A percentile compares a stretch with the other conserved stretches of the same genome.
Conservation (phyloP, 2,797 vertebrate species). For the Nasua narica region DNA sequence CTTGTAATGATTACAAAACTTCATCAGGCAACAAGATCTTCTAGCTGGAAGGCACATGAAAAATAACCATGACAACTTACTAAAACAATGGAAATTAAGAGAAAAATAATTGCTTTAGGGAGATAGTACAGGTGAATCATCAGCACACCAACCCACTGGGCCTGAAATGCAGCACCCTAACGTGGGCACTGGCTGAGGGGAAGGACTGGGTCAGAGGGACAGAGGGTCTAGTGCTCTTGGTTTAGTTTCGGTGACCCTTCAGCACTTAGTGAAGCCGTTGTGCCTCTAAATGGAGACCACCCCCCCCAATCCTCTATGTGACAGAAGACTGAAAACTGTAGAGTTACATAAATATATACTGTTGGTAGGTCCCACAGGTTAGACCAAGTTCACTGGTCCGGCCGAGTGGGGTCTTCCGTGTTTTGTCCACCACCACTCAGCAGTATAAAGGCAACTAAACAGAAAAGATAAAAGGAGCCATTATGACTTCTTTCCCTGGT, state of each 20-base stretch:
- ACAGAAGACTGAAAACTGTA: background rate
- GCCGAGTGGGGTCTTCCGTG: background rate
- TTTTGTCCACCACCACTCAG: background rate
- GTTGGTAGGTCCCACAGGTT: background rate
- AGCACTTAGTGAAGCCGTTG: background rate
- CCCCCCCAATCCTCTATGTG: background rate
- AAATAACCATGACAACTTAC: background rate
- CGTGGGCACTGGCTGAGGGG: rapidly evolving
- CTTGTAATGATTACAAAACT: background rate
- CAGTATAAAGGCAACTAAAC: background rate
- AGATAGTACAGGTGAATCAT: background rate
- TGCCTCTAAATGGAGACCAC: background rate
- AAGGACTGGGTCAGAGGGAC: background rate
- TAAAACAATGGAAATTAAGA: background rate
- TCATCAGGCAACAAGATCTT: slow-evolving; percentile 40
- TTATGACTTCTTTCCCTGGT: slow-evolving; percentile 57
- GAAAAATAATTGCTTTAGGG: background rate
- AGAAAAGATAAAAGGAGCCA: background rate
- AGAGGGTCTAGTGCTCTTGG: background rate
- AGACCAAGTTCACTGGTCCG: background rate
- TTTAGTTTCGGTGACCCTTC: background rate
- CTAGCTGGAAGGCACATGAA: slow-evolving; percentile 23
- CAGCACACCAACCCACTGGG: background rate
- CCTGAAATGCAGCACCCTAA: background rate
- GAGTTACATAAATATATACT: background rate